Evolutionary conservation across 2,797 vertebrate species (phyloP).

Genomic region (Sebastes variabilis): DNA sequence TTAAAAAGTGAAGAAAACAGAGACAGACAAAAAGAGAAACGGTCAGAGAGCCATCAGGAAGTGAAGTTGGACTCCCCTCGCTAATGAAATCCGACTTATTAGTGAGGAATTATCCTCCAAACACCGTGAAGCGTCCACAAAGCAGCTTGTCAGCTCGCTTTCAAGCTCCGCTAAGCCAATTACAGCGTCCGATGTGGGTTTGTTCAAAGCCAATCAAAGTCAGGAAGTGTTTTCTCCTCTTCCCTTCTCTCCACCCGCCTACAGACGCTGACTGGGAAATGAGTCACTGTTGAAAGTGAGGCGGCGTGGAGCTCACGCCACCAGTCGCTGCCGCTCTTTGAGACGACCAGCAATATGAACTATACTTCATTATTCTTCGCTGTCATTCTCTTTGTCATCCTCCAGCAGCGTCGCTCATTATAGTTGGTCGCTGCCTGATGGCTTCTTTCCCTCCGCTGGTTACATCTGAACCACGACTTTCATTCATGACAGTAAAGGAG

Average conservation of each 20-base stretch:
- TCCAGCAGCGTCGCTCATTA: constrained; percentile 26
- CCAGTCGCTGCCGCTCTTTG: neutral
- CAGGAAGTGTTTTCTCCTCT: constrained; percentile 43
- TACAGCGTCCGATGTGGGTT: constrained; percentile 55
- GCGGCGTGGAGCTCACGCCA: neutral
- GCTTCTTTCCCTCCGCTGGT: neutral
- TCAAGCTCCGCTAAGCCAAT: constrained; percentile 64
- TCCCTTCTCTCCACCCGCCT: constrained; percentile 14
- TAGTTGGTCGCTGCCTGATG: neutral
- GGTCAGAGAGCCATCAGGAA: neutral
- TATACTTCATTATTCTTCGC: constrained; percentile 22
- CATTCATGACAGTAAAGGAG: neutral
- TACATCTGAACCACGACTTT: neutral
- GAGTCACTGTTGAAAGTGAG: constrained; percentile 41
- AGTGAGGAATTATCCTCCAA: constrained; percentile 55
- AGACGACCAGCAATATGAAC: neutral
- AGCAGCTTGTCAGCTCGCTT: constrained; percentile 65
- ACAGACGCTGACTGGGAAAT: constrained; percentile 34
- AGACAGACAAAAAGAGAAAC: neutral
- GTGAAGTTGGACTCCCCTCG: constrained; percentile 13
- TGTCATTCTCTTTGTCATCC: constrained; percentile 5
- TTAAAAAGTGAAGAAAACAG: neutral
- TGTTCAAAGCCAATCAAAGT: constrained; percentile 66
- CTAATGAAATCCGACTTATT: constrained; percentile 56
- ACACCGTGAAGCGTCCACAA: constrained; percentile 55